Base-by-base conservation (phyloP, 2,113 vertebrate genomes). In the Lycaon pictus region DNA sequence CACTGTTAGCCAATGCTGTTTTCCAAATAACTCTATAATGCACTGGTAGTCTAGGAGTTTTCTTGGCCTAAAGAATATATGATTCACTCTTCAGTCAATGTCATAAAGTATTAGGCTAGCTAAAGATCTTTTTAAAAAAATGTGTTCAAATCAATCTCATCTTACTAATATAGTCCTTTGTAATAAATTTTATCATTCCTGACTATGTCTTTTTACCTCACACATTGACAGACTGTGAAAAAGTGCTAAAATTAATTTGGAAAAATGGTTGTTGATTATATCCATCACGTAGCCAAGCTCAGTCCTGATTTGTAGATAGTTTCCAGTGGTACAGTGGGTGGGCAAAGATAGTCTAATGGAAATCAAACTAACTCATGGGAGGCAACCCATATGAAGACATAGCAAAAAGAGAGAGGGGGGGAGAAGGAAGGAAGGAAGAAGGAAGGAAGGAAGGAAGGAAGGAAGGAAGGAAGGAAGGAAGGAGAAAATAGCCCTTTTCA, bases 261-360 rank as follows among this genome's bases (percentile, higher is more conserved):
- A 81, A 53, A 81, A 93, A 88, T 85, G n/a, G 11, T 56, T 96
- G 51, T 55, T 86, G 79, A 96, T 86, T 83, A 62, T 69, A 51
- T 89, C 37, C 63, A 96, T 94, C 27, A 29, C 4, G 23, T 37
- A 72, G 17, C 10, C 22, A 84, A 51, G 8, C 32, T 95, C 22
- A 51, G 55, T 55, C 32, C 67, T 80, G 69, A 95, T 65, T 80
- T 93, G 13, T 58, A n/a, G 69, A 37, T 11, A 92, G 53, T 82
- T 91, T 72, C 23, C 23, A 91, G 67, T 55, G 25, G 48, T 86
- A 86, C 0, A 20, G 13, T 77, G 5, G 5, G 19, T 60, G 22
- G 32, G 83, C 55, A 95, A 92, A 81, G 43, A 62, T 7, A 89
- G 58, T 69, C 19, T 69, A 74, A 10, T 43, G 51, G 32, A 56